Percentiles rank a stretch among this genome's conserved stretches.
phyloP scores from a whole-genome alignment of 2,797 vertebrate genomes.

The Crocodylus rhombifer region DNA sequence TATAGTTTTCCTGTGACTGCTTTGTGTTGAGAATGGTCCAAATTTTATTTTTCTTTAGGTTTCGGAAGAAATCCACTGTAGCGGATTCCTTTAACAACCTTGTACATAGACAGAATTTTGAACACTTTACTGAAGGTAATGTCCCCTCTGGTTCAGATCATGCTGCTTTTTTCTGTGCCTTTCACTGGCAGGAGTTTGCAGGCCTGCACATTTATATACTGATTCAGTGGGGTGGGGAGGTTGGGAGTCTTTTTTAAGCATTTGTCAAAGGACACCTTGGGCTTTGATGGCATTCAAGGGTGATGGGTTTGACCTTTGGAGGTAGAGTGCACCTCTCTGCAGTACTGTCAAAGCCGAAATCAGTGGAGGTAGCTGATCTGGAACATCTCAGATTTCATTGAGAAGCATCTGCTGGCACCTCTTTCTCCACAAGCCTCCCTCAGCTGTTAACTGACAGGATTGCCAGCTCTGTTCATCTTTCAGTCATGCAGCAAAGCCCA shows the following conservation, averaged over 20 bases:
- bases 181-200: not conserved
- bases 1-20: rapidly evolving
- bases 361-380: not conserved
- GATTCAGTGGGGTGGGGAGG: not conserved
- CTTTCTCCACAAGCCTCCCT: not conserved
- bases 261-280: not conserved
- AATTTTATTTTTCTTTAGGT: conserved; percentile 78
- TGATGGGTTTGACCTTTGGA: not conserved
- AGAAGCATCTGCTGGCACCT: not conserved
- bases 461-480: not conserved
- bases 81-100: conserved; percentile 89
- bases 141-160: rapidly evolving
- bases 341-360: not conserved
- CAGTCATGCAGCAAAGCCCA: not conserved
- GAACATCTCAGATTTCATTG: not conserved
- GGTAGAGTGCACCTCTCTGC: not conserved
- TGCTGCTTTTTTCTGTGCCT: not conserved
- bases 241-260: not conserved
- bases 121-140: conserved; percentile 93
- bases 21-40: not conserved
- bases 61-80: conserved; percentile 91
- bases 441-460: not conserved
- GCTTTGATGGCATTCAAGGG: not conserved
- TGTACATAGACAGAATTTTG: conserved; percentile 82
- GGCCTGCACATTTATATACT: not conserved